Evolutionary conservation across 2,113 vertebrate species (phyloP).

Genomic region (Laticauda laticaudata): DNA sequence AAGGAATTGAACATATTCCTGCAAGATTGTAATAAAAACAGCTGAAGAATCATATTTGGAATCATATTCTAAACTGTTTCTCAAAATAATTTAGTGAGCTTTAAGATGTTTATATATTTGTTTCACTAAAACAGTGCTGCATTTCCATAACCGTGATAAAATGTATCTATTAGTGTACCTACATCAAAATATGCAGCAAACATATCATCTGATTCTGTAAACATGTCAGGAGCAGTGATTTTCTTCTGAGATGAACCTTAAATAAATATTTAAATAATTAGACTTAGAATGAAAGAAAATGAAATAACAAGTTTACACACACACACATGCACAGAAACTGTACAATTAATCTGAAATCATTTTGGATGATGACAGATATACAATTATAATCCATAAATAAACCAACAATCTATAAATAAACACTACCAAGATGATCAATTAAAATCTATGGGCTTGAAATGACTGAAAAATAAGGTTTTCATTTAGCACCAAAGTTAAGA

Average conservation of each 20-base stretch:
- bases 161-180: constrained; percentile 59
- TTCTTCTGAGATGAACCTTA: constrained; percentile 91
- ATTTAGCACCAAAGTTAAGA: not conserved
- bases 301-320: not conserved
- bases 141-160: constrained; percentile 30
- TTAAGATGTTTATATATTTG: not conserved
- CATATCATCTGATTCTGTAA: constrained; percentile 98
- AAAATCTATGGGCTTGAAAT: not conserved
- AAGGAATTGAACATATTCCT: not conserved
- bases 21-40: not conserved
- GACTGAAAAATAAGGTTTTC: not conserved
- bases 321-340: not conserved
- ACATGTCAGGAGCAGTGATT: constrained; percentile 95
- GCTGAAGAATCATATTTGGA: not conserved
- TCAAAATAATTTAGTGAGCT: not conserved
- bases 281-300: constrained; percentile 18
- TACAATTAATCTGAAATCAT: not conserved
- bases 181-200: constrained; percentile 97
- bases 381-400: constrained; percentile 12
- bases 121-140: not conserved
- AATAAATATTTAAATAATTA: constrained; percentile 55
- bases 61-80: not conserved
- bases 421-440: not conserved
- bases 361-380: not conserved
- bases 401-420: not conserved